Evolutionary conservation across 1,140 invertebrate genomes (phyloP).

Genomic region (Anoplophora glabripennis): DNA sequence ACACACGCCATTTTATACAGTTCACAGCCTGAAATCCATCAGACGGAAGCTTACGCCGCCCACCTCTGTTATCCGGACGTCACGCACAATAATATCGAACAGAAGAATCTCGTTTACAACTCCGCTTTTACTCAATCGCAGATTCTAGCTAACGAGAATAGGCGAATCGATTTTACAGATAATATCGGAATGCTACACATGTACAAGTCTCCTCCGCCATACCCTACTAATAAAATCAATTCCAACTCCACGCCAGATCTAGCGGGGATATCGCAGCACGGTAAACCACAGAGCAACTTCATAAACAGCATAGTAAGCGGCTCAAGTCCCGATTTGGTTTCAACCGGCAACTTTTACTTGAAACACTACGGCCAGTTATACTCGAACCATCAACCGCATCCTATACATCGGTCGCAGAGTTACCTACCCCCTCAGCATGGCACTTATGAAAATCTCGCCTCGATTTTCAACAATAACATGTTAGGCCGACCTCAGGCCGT

Average conservation of each 20-base stretch:
- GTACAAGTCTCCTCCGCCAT: constrained; percentile 80
- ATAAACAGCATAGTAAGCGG: constrained; percentile 60
- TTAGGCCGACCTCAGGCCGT: constrained; percentile 41
- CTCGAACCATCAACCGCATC: constrained; percentile 43
- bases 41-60: constrained; percentile 42
- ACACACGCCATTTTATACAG: constrained; percentile 53
- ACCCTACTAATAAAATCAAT: constrained; percentile 61
- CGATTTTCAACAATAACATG: constrained; percentile 50
- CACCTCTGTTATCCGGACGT: constrained; percentile 59
- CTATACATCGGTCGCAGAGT: constrained; percentile 52
- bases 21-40: constrained; percentile 64
- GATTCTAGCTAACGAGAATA: constrained; percentile 34
- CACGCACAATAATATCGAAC: constrained; percentile 55
- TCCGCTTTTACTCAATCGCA: constrained; percentile 37
- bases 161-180: constrained; percentile 47
- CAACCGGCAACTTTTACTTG: constrained; percentile 57
- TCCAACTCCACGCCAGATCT: constrained; percentile 72
- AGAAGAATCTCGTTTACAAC: constrained; percentile 38
- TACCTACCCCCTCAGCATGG: constrained; percentile 60
- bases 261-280: constrained; percentile 60
- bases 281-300: constrained; percentile 38
- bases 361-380: constrained; percentile 43
- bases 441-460: constrained; percentile 67
- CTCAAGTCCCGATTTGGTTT: constrained; percentile 75
- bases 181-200: constrained; percentile 65